Evolutionary conservation across 2,797 vertebrate genomes (phyloP).

Genomic region (Lithobates sylvaticus): DNA sequence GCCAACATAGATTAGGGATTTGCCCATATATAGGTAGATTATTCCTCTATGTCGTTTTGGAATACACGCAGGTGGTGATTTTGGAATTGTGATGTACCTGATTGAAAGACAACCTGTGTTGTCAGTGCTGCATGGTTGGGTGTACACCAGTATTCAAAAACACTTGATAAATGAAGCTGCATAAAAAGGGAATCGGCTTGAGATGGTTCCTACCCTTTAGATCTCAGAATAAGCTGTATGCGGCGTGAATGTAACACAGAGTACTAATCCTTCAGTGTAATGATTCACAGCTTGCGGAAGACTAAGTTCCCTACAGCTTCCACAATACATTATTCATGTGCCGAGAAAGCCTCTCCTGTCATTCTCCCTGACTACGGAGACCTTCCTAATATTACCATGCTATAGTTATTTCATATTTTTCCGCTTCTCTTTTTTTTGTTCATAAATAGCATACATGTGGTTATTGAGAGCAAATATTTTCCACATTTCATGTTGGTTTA

Average conservation of each 20-base stretch:
- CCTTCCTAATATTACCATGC: neutral
- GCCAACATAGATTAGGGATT: too few relatives aligned
- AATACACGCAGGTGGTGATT: too few relatives aligned
- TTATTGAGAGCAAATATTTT: slow-evolving; percentile 21
- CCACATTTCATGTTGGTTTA: slow-evolving; percentile 23
- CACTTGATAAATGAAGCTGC: neutral
- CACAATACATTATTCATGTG: slow-evolving; percentile 46
- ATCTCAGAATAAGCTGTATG: slow-evolving; percentile 6
- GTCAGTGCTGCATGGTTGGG: too few relatives aligned
- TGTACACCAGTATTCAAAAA: too few relatives aligned
- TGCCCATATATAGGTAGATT: neutral
- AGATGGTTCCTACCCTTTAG: slow-evolving; percentile 17
- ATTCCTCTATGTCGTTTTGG: neutral
- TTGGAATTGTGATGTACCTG: too few relatives aligned
- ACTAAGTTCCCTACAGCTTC: slow-evolving; percentile 21
- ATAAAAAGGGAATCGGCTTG: neutral
- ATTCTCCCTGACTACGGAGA: neutral
- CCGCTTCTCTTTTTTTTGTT: slow-evolving; percentile 14
- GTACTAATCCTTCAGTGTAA: slow-evolving; percentile 35
- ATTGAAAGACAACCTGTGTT: too few relatives aligned
- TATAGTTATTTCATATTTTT: slow-evolving; percentile 17
- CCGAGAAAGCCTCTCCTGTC: slow-evolving; percentile 22
- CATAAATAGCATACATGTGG: neutral
- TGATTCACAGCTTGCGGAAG: slow-evolving; percentile 34
- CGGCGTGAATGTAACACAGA: slow-evolving; percentile 22